These are phyloP conservation scores for Nyctereutes procyonoides DNA, from an alignment of 2,113 vertebrate genomes.

Conservation along the genomic window DNA sequence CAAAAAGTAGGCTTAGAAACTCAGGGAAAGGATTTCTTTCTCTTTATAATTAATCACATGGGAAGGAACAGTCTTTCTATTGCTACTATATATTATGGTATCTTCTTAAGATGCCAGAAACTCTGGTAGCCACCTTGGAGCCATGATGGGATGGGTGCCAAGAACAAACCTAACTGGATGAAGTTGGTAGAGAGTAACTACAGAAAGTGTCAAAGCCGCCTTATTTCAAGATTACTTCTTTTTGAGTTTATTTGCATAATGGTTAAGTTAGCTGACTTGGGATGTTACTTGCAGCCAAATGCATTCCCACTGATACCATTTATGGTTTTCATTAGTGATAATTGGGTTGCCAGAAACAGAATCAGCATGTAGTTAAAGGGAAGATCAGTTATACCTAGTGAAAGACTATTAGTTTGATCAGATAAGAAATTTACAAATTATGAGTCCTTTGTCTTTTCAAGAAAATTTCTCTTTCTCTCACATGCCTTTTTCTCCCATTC, in stretches of 20 bases:
- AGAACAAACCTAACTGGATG: neutral
- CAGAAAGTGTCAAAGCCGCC: neutral
- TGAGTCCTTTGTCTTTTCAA: constrained; percentile 10
- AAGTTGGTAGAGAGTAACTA: neutral
- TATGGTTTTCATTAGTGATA: neutral
- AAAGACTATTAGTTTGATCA: neutral
- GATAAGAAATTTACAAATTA: neutral
- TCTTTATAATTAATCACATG: constrained; percentile 30
- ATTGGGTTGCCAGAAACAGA: neutral
- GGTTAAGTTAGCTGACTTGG: neutral
- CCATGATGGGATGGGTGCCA: neutral
- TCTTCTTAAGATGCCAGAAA: neutral
- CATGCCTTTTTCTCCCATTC: neutral
- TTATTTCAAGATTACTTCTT: neutral
- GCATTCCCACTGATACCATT: neutral
- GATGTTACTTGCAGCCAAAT: neutral
- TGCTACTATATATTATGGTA: neutral
- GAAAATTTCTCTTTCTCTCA: neutral
- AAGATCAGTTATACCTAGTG: neutral
- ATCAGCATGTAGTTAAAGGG: neutral
- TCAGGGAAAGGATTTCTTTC: neutral
- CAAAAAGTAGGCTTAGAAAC: neutral
- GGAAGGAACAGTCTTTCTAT: neutral
- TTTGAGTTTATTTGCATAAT: neutral
- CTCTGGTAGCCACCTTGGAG: neutral